Evolutionary conservation across 2,888 invertebrate genomes (phyloP), one percentile per base, ranked within the genome.

Genomic region (Diadegma fenestrale): DNA sequence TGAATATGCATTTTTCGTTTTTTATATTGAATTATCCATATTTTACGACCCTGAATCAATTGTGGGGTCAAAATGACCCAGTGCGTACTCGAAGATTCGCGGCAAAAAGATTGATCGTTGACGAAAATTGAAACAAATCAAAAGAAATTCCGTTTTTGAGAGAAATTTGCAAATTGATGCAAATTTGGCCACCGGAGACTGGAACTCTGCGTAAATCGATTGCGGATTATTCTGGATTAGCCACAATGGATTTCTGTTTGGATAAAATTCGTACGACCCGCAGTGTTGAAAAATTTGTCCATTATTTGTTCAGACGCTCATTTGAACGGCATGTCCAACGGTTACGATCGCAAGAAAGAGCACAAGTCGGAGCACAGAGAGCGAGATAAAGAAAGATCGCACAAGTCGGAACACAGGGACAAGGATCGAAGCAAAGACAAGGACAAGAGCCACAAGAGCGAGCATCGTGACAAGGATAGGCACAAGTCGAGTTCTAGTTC

Each of bases 301-400:
- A n/a, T 45, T 61, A 5, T 14, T 77, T 66, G 22, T 19, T 5
- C 84, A 92, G 94, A 94, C 91, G 91, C 93, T 94, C 96, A 96
- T 94, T 95, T 97, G 94, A 97, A 97, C 95, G 97, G 97, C 84
- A 95, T 97, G 92, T 97, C 96, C 91, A 97, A 97, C 94, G 98
- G 97, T 78, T 97, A 96, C 66, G 95, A 95, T 82, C 93, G 92
- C 81, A 94, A 95, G 88, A 95, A 95, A 88, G 95, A 95, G 87
- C 95, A 95, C 90, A 95, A 95, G 91, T 95, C 95, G 30, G 95
- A 95, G 58, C 95, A 95, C 88, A 94, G 94, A 87, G 95, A 95
- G 89, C 95, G 94, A 88, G 95, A 95, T 75, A 94, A 93, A 86
- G 94, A 94, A 51, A 92, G 92, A 61, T 93, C 93, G 72, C 94